Conservation (phyloP, 2,888 invertebrate genomes). For the Euplexia lucipara region DNA sequence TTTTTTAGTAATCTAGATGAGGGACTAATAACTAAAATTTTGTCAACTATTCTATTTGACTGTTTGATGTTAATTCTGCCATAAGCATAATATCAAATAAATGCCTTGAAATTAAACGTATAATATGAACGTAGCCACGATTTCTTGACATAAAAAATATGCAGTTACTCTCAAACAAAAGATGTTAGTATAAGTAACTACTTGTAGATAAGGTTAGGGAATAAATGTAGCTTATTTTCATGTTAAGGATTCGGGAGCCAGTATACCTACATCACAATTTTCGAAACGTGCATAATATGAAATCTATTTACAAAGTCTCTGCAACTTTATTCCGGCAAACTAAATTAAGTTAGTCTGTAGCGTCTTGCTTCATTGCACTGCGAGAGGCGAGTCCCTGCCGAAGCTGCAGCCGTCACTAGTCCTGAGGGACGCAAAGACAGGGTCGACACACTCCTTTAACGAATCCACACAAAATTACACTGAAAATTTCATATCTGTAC, state of each 20-base stretch:
- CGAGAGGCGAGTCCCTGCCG: background rate
- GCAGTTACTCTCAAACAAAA: too few species aligned
- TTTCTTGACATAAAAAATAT: too few species aligned
- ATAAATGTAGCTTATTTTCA: background rate
- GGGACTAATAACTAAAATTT: too few species aligned
- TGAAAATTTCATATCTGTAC: constrained; percentile 1
- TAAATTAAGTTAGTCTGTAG: constrained; percentile 18
- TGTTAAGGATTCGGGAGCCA: background rate
- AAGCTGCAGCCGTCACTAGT: constrained; percentile 10
- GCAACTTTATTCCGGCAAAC: background rate
- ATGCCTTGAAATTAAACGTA: too few species aligned
- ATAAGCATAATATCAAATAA: too few species aligned
- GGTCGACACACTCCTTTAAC: constrained; percentile 1
- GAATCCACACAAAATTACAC: constrained; percentile 19
- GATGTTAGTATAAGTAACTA: too few species aligned
- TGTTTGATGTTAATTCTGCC: too few species aligned
- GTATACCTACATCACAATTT: background rate
- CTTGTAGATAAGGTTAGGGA: too few species aligned
- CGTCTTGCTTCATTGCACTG: constrained; percentile 16
- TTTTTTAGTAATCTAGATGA: too few species aligned
- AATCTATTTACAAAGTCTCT: constrained; percentile 13
- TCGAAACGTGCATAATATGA: background rate
- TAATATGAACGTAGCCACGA: too few species aligned
- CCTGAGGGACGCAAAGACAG: constrained; percentile 5
- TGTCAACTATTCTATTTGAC: too few species aligned